A percentile compares a stretch with the other conserved stretches of the same genome.
Conservation (phyloP, 2,113 vertebrate species). For the Heptranchias perlo region DNA sequence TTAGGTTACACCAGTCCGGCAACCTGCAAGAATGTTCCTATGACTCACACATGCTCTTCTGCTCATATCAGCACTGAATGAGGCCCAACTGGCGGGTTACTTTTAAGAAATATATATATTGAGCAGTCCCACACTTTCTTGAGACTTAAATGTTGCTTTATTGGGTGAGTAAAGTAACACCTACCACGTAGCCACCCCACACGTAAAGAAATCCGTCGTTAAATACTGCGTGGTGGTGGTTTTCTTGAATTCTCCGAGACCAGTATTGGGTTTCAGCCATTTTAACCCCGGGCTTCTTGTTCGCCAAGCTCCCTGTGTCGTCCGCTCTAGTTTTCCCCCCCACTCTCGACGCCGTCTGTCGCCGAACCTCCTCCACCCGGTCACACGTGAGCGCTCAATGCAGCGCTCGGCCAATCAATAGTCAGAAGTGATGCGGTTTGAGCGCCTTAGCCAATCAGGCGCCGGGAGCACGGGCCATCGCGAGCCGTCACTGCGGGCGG, state of each 20-base stretch:
- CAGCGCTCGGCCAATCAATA: not conserved
- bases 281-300: not conserved
- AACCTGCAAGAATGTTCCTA: not conserved
- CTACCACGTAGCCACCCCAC: constrained; percentile 33
- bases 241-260: constrained; percentile 15
- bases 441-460: not conserved
- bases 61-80: not conserved
- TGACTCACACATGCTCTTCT: not conserved
- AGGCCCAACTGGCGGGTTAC: not conserved
- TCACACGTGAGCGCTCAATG: not conserved
- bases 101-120: not conserved
- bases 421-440: not conserved
- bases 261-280: not conserved
- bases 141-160: too few relatives aligned
- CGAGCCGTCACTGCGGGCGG: not conserved
- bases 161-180: not conserved
- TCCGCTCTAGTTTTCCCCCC: not conserved
- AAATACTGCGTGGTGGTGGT: constrained; percentile 30
- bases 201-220: constrained; percentile 20
- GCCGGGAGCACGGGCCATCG: not conserved
- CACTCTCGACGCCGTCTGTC: not conserved
- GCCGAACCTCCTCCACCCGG: not conserved
- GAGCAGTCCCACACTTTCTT: not conserved
- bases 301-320: not conserved
- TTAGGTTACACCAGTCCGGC: not conserved